These are phyloP conservation scores for Maniola hyperantus DNA, from an alignment of 2,888 invertebrate species.

Conservation along the genomic window DNA sequence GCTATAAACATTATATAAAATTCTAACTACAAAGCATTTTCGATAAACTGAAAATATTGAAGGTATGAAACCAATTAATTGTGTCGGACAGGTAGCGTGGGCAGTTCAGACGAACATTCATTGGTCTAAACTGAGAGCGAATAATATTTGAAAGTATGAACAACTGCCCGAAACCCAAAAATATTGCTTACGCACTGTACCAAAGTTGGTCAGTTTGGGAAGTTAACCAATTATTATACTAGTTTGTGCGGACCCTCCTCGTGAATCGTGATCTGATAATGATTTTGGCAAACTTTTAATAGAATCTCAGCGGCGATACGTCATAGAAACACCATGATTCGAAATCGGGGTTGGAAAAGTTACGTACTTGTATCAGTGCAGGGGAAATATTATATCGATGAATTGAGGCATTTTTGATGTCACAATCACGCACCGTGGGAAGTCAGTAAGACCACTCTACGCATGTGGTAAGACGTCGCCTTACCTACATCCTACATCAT, in stretches of 20 bases:
- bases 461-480: too few relatives aligned
- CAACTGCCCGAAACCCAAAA: constrained; percentile 24
- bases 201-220: constrained; percentile 42
- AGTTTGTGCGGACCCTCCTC: constrained; percentile 43
- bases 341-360: constrained; percentile 26
- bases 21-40: too few relatives aligned
- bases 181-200: constrained; percentile 39
- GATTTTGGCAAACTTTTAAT: constrained; percentile 61
- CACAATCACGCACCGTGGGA: too few relatives aligned
- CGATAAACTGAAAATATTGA: too few relatives aligned
- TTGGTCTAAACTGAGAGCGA: not conserved
- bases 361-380: not conserved
- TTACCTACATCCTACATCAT: too few relatives aligned
- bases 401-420: too few relatives aligned
- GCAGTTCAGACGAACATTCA: not conserved
- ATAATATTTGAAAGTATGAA: constrained; percentile 26
- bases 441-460: too few relatives aligned
- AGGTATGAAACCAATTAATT: not conserved
- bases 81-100: not conserved
- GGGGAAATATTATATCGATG: too few relatives aligned
- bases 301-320: constrained; percentile 37
- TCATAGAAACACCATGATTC: constrained; percentile 29
- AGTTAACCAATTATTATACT: constrained; percentile 43
- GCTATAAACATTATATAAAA: too few relatives aligned
- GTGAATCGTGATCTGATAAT: constrained; percentile 49